Evolutionary conservation across 2,797 vertebrate species (phyloP), one percentile per base, ranked within the genome.

Genomic region (Crossoptilon crossoptilon): DNA sequence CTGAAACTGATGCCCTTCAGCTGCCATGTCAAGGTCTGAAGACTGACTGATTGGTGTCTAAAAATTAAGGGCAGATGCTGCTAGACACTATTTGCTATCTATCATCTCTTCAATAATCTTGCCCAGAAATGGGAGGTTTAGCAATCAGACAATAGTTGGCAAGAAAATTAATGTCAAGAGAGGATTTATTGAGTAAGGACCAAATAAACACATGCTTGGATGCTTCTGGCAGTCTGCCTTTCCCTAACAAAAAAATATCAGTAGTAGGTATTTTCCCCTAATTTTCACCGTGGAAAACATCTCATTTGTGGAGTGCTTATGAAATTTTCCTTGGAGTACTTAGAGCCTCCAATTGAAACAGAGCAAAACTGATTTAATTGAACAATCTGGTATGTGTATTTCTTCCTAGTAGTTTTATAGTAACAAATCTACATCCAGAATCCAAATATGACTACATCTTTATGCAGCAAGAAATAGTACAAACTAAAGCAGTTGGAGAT

Each of bases 151-250:
- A 91, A 89, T 91, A 80, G 41, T 94, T 95, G 13, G 10, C 49
- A 89, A 81, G 66, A 95, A 95, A 95, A 95, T 89, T 88, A 85
- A 72, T 83, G 69, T 89, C 84, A 85, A 72, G 73, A 83, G n/a
- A 87, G 72, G 62, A 95, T 91, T 94, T 94, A 83, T 80, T 72
- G 81, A 66, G 33, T 77, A 89, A 94, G n/a, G 66, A 80, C 67
- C 51, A 73, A 77, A 64, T 72, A 87, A 94, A 74, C 4, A 2
- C 66, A 69, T 81, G n/a, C 55, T 77, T 83, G 66, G 78, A 85
- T 80, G 55, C 35, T 88, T 89, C 70, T 89, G 76, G 19, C 49
- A 93, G 21, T 67, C 55, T 84, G 46, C 17, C 46, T 92, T 87
- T 91, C 75, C 67, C 67, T 51, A 86, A 70, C 69, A 33, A 95